Evolutionary conservation across 2,888 invertebrate species (phyloP).

Genomic region (Trichogramma evanescens): DNA sequence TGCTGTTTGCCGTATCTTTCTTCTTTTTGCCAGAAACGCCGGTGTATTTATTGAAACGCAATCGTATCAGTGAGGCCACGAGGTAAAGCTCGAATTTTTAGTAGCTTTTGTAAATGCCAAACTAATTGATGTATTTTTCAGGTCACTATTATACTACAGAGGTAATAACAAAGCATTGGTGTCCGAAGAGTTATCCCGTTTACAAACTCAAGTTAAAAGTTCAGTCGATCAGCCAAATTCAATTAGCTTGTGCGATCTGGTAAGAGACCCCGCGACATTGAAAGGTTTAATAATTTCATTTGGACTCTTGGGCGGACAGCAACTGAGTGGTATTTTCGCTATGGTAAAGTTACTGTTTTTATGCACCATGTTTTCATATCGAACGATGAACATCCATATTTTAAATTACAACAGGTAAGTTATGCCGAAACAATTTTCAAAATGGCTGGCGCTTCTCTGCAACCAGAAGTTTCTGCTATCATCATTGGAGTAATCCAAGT

Average conservation of each 20-base stretch:
- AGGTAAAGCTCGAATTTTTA: conserved; percentile 30
- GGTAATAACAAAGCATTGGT: conserved; percentile 32
- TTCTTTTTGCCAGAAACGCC: conserved; percentile 55
- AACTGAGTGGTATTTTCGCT: conserved; percentile 47
- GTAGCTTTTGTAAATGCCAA: background rate
- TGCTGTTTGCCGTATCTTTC: conserved; percentile 45
- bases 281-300: conserved; percentile 42
- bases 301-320: conserved; percentile 45
- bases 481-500: conserved; percentile 55
- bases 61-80: conserved; percentile 41
- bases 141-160: conserved; percentile 37
- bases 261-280: conserved; percentile 39
- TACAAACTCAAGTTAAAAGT: conserved; percentile 31
- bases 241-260: conserved; percentile 39
- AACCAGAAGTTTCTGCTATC: conserved; percentile 53
- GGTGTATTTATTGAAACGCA: conserved; percentile 42
- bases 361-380: conserved; percentile 23
- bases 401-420: conserved; percentile 35
- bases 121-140: conserved; percentile 14
- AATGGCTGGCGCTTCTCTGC: conserved; percentile 50
- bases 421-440: conserved; percentile 53
- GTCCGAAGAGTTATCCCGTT: conserved; percentile 32
- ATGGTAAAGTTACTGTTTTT: conserved; percentile 35
- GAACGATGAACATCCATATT: background rate
- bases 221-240: conserved; percentile 16